These are phyloP conservation scores for Callosobruchus maculatus DNA, from an alignment of 2,888 invertebrate genomes.

Conservation along the genomic window DNA sequence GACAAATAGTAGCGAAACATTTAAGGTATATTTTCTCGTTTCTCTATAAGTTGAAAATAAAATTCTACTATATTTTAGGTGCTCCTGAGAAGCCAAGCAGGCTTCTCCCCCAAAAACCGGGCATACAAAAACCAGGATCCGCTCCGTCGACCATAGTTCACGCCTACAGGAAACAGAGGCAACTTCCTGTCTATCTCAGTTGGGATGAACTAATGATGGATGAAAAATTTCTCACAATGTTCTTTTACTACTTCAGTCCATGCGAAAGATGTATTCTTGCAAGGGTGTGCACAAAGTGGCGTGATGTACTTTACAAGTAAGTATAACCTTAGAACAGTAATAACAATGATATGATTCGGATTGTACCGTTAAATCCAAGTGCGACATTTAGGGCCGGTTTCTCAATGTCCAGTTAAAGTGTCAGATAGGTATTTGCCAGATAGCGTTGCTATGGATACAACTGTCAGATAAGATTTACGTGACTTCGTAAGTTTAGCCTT, in stretches of 20 bases:
- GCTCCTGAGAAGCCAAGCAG: slow-evolving; percentile 54
- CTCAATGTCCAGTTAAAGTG: too few species aligned
- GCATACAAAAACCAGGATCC: slow-evolving; percentile 13
- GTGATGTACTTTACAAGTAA: slow-evolving; percentile 71
- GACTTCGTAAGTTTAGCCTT: too few species aligned
- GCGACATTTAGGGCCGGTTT: too few species aligned
- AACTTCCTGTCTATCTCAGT: slow-evolving; percentile 55
- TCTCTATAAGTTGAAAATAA: too few species aligned
- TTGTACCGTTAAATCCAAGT: too few species aligned
- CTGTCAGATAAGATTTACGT: too few species aligned
- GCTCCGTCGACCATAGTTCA: slow-evolving; percentile 26
- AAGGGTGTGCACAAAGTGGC: slow-evolving; percentile 84
- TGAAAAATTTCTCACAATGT: slow-evolving; percentile 77
- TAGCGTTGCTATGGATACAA: too few species aligned
- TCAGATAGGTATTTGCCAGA: too few species aligned
- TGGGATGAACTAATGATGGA: slow-evolving; percentile 79
- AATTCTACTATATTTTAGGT: slow-evolving; percentile 5
- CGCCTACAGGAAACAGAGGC: slow-evolving; percentile 36
- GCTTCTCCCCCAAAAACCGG: slow-evolving; percentile 37
- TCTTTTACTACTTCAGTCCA: slow-evolving; percentile 74
- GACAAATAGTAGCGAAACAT: too few species aligned
- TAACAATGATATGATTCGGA: too few species aligned
- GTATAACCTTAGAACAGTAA: background rate
- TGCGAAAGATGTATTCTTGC: slow-evolving; percentile 75
- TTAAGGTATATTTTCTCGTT: too few species aligned